These are phyloP conservation scores for Atherinomorus stipes DNA, from an alignment of 2,113 vertebrate species.

Conservation along the genomic window DNA sequence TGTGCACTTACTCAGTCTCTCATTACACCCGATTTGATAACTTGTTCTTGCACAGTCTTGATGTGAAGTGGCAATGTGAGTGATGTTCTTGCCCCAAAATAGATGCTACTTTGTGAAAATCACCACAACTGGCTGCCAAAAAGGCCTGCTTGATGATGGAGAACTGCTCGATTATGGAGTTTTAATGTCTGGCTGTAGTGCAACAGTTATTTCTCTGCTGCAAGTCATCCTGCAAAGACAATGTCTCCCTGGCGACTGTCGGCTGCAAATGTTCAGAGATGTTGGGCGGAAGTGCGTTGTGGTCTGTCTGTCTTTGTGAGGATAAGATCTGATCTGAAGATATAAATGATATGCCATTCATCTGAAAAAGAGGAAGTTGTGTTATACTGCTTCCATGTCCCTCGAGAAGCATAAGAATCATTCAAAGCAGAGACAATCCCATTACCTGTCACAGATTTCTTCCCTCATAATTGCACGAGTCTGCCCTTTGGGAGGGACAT, in stretches of 20 bases:
- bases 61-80: constrained; percentile 47
- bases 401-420: constrained; percentile 80
- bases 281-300: constrained; percentile 21
- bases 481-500: constrained; percentile 66
- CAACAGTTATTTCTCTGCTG: constrained; percentile 48
- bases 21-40: constrained; percentile 38
- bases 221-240: constrained; percentile 27
- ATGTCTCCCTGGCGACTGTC: constrained; percentile 34
- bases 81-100: constrained; percentile 64
- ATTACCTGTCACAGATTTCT: constrained; percentile 78
- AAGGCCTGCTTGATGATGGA: not conserved
- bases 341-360: constrained; percentile 73
- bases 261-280: constrained; percentile 51
- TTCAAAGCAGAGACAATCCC: constrained; percentile 77
- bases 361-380: constrained; percentile 61
- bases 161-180: constrained; percentile 30
- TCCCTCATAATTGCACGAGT: constrained; percentile 77
- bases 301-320: constrained; percentile 41
- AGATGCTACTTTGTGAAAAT: constrained; percentile 59
- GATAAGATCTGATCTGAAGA: constrained; percentile 63
- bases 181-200: constrained; percentile 19
- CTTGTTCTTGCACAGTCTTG: constrained; percentile 37
- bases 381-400: constrained; percentile 71
- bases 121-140: constrained; percentile 35
- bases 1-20: constrained; percentile 34